Percentiles rank a stretch among this genome's conserved stretches.
Evolutionary conservation across 2,888 invertebrate genomes (phyloP).

Genomic region (Cryptosula pallasiana): DNA sequence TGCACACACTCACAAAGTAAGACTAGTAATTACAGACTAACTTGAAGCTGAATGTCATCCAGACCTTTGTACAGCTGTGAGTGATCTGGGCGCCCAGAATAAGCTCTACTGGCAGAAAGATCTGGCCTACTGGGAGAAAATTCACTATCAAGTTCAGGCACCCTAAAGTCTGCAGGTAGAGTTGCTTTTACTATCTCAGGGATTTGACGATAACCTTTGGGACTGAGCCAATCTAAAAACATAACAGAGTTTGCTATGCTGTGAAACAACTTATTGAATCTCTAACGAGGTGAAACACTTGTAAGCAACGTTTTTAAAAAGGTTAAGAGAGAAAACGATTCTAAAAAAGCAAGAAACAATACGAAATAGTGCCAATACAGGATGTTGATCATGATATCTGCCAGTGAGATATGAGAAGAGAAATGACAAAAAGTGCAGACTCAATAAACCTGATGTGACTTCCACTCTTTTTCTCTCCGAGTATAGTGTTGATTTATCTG

Average conservation of each 20-base stretch:
- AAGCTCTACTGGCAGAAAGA: background rate
- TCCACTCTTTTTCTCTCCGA: constrained; percentile 6
- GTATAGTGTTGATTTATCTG: background rate
- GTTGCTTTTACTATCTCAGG: background rate
- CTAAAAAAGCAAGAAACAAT: too few relatives aligned
- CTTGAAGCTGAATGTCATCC: background rate
- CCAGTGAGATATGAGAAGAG: too few relatives aligned
- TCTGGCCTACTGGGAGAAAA: too few relatives aligned
- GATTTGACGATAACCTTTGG: background rate
- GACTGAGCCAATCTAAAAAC: background rate
- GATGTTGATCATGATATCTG: too few relatives aligned
- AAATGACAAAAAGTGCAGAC: too few relatives aligned
- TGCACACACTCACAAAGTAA: background rate
- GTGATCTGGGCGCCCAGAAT: background rate
- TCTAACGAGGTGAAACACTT: too few relatives aligned
- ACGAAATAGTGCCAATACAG: too few relatives aligned
- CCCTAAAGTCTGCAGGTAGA: background rate
- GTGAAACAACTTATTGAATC: too few relatives aligned
- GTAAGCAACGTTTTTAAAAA: too few relatives aligned
- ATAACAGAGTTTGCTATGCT: too few relatives aligned
- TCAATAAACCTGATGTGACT: background rate
- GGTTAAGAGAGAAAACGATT: too few relatives aligned
- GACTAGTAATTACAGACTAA: background rate
- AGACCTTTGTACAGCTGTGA: background rate
- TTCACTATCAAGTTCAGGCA: too few relatives aligned